Evolutionary conservation across 2,113 vertebrate genomes (phyloP), one percentile per base, ranked within the genome.

Genomic region (Paraplagusia blochii): DNA sequence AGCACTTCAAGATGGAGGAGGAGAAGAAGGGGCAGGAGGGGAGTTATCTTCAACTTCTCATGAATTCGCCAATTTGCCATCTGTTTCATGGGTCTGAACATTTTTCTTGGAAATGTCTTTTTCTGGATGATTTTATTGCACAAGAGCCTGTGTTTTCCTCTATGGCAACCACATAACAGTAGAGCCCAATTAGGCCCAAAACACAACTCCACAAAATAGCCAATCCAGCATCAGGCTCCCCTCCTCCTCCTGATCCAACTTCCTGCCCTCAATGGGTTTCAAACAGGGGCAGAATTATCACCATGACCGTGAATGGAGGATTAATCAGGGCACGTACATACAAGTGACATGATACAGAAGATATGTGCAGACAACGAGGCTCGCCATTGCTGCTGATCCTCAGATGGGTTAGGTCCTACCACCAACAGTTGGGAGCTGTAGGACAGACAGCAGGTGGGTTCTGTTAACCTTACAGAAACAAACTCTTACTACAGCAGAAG

Each of bases 141-240:
- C 88, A 88, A 92, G 85, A 80, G 81, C 54, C 12, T 69, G 45
- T 94, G 93, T 90, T 90, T 90, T 81, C 92, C 91, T 90, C 95
- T 93, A 96, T 95, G 91, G 94, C 93, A 95, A 98, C 94, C 82
- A 85, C 93, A 95, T 90, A 95, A 96, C 93, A 95, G 86, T 55
- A 38, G 80, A 88, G 80, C 69, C 74, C 86, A 84, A 89, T 91
- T 91, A 92, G 88, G 84, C 90, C 91, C 89, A 92, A n/a, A n/a
- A n/a, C n/a, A n/a, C n/a, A 92, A 92, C 91, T 93, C 92, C 89
- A 87, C 85, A 88, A 87, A 90, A 88, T 86, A 90, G 77, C 68
- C 75, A 85, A 82, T 88, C 79, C 79, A 60, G 63, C 42, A 85
- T 84, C 86, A 88, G 79, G 82, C 77, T 80, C 79, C 76, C 74